Conservation (phyloP, 2,797 vertebrate genomes). For the Pterois miles region DNA sequence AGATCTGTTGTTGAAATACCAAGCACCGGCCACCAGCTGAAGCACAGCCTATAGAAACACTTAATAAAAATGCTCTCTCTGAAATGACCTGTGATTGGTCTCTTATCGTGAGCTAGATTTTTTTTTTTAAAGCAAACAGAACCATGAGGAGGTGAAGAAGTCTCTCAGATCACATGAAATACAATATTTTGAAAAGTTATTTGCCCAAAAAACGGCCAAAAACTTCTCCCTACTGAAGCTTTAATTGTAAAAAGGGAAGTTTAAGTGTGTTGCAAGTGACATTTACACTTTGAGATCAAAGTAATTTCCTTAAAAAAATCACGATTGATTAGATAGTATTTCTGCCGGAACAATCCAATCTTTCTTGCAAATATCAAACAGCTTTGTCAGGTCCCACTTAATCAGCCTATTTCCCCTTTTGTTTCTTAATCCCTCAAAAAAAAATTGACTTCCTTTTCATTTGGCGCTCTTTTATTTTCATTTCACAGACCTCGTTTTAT, state of each 20-base stretch:
- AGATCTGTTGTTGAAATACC: too few relatives aligned
- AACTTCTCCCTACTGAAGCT: too few relatives aligned
- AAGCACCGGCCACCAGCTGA: too few relatives aligned
- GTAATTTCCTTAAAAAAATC: constrained; percentile 42
- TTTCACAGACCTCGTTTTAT: constrained; percentile 62
- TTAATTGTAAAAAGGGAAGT: constrained; percentile 24
- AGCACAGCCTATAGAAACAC: too few relatives aligned
- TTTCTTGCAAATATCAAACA: constrained; percentile 68
- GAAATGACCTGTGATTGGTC: too few relatives aligned
- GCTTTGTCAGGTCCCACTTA: constrained; percentile 62
- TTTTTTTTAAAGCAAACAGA: too few relatives aligned
- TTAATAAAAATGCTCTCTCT: too few relatives aligned
- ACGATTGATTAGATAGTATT: constrained; percentile 63
- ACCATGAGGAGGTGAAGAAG: too few relatives aligned
- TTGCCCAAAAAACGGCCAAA: too few relatives aligned
- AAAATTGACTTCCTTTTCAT: constrained; percentile 42
- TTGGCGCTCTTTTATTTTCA: constrained; percentile 49
- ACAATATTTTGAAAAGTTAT: too few relatives aligned
- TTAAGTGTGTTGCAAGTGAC: constrained; percentile 54
- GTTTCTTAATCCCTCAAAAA: constrained; percentile 51
- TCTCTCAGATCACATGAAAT: too few relatives aligned
- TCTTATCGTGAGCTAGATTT: too few relatives aligned
- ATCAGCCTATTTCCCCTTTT: constrained; percentile 55
- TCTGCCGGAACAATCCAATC: constrained; percentile 58
- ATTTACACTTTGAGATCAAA: constrained; percentile 72